Evolutionary conservation across 2,888 invertebrate species (phyloP).

Genomic region (Tanytarsus gracilentus): DNA sequence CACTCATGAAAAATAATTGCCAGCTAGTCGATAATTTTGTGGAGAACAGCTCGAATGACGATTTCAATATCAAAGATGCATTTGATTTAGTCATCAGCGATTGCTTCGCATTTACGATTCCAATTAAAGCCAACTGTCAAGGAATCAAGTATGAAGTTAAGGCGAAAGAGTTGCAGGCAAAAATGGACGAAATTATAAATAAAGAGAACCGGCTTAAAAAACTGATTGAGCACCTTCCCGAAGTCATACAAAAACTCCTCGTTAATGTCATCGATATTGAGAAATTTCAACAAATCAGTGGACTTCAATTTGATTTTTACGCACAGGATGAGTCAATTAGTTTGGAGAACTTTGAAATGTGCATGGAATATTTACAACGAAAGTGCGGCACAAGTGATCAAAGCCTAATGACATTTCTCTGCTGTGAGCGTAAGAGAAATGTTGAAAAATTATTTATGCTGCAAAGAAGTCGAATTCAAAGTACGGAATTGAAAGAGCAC

Average conservation of each 20-base stretch:
- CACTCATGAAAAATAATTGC: conserved; percentile 8
- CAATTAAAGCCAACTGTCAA: conserved; percentile 5
- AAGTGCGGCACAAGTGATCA: not conserved
- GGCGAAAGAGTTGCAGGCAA: not conserved
- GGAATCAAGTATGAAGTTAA: not conserved
- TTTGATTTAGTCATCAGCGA: conserved; percentile 12
- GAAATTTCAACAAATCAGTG: conserved; percentile 22
- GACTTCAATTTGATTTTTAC: conserved; percentile 23
- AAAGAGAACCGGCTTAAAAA: not conserved
- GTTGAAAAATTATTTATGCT: conserved; percentile 48
- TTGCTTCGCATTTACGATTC: conserved; percentile 23
- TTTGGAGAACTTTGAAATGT: conserved; percentile 22
- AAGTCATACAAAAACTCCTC: conserved; percentile 26
- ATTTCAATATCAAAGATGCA: not conserved
- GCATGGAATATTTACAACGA: conserved; percentile 18
- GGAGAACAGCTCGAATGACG: not conserved
- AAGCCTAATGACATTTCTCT: conserved; percentile 33
- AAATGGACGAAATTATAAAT: conserved; percentile 5
- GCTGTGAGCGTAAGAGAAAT: conserved; percentile 44
- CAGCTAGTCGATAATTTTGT: conserved; percentile 17
- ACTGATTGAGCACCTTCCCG: conserved; percentile 6
- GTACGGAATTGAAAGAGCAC: conserved; percentile 45
- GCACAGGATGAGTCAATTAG: conserved; percentile 12
- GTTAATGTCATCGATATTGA: conserved; percentile 28
- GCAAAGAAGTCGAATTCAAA: conserved; percentile 46